phyloP scores from a whole-genome alignment of 2,888 invertebrate species.

The Tetropium fuscum region DNA sequence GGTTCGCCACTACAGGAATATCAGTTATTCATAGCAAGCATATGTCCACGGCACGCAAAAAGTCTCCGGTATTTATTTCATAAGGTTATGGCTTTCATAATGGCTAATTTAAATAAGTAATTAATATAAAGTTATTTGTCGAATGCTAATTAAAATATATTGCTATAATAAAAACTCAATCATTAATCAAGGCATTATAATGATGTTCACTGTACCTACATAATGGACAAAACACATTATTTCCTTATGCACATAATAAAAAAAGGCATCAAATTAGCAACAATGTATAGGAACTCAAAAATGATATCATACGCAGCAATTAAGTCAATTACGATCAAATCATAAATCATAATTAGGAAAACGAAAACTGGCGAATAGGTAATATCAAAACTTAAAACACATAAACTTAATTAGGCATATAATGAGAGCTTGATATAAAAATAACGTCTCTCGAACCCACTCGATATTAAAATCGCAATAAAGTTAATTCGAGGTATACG shows the following conservation, averaged over 20 bases:
- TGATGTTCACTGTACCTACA: slow-evolving; percentile 19
- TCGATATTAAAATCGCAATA: slow-evolving; percentile 55
- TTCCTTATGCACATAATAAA: not conserved
- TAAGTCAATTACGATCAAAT: slow-evolving; percentile 1
- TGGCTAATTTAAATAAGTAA: slow-evolving; percentile 16
- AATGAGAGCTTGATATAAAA: slow-evolving; percentile 19
- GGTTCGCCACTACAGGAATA: too few relatives aligned
- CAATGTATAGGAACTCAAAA: slow-evolving; percentile 16
- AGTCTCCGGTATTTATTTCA: too few relatives aligned
- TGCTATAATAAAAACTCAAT: slow-evolving; percentile 14
- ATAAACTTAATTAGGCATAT: slow-evolving; percentile 41
- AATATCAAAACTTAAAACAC: slow-evolving; percentile 16
- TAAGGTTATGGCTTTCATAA: not conserved
- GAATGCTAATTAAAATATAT: slow-evolving; percentile 27
- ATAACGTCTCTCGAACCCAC: slow-evolving; percentile 31
- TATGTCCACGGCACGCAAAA: too few relatives aligned
- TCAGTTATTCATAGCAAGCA: too few relatives aligned
- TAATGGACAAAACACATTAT: slow-evolving; percentile 8
- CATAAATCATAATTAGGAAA: slow-evolving; percentile 17
- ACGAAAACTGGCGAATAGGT: slow-evolving; percentile 8
- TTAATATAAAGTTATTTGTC: slow-evolving; percentile 20
- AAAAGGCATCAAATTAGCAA: slow-evolving; percentile 11
- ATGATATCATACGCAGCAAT: slow-evolving; percentile 15
- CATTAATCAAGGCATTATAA: slow-evolving; percentile 16
- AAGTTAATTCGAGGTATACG: slow-evolving; percentile 58